A percentile compares a stretch with the other conserved stretches of the same genome.
Conservation (phyloP, 2,888 invertebrate genomes). For the Pherbina coryleti region DNA sequence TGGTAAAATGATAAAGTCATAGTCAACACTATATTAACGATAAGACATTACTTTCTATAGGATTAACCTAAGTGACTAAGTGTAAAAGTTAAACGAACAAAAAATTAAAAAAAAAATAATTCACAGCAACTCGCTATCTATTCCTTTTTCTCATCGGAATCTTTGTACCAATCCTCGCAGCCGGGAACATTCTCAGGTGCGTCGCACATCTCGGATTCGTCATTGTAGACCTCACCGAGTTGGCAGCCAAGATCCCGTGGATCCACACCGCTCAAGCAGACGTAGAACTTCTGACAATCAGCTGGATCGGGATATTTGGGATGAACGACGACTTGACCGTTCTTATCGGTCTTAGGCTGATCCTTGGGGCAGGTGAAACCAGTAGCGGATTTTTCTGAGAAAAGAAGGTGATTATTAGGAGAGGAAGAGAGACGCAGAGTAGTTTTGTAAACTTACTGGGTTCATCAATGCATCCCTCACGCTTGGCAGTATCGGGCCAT, state of each 20-base stretch:
- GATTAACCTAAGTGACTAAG: slow-evolving; percentile 51
- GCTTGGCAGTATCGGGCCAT: slow-evolving; percentile 86
- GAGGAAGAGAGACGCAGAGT: background rate
- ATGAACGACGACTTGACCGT: slow-evolving; percentile 82
- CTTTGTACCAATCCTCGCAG: slow-evolving; percentile 94
- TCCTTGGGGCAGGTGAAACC: slow-evolving; percentile 89
- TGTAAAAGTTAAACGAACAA: slow-evolving; percentile 38
- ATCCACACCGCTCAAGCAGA: slow-evolving; percentile 86
- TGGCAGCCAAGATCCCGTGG: slow-evolving; percentile 90
- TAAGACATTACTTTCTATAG: slow-evolving; percentile 47
- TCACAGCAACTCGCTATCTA: slow-evolving; percentile 51
- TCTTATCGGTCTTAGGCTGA: slow-evolving; percentile 73
- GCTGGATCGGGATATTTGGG: slow-evolving; percentile 88
- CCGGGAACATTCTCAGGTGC: slow-evolving; percentile 91
- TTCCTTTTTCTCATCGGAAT: slow-evolving; percentile 75
- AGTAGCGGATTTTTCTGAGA: slow-evolving; percentile 81
- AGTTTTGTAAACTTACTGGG: slow-evolving; percentile 70
- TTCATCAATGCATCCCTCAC: slow-evolving; percentile 77
- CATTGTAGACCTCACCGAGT: slow-evolving; percentile 92
- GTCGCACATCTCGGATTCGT: slow-evolving; percentile 85
- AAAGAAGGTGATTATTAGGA: slow-evolving; percentile 26
- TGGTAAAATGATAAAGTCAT: background rate
- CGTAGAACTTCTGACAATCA: slow-evolving; percentile 93
- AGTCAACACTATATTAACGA: background rate
- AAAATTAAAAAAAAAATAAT: slow-evolving; percentile 43